Base-by-base conservation (phyloP, 2,113 vertebrate genomes). In the Nerophis lumbriciformis region DNA sequence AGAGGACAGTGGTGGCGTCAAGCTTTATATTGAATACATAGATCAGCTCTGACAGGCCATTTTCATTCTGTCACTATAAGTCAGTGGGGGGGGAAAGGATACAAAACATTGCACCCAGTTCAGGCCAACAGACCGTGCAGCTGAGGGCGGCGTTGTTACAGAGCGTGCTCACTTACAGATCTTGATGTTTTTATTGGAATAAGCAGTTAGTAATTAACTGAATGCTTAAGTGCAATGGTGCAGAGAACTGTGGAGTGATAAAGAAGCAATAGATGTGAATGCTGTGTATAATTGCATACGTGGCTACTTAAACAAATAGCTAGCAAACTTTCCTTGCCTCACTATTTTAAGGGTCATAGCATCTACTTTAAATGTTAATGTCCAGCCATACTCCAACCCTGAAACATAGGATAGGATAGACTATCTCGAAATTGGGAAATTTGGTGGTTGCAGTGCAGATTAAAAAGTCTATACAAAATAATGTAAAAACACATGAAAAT, bases 1-100 rank as follows among this genome's bases (percentile, higher is more conserved):
- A 57, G 38, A 57, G 38, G 28, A 63, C 59, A 73, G 61, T 37
- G 60, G 51, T 37, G 5, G 60, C 71, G 71, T 59, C 67, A 73
- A 63, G 45, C 16, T 45, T 65, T 69, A 76, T 81, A 83, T 77
- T 83, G 71, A 75, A 80, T 53, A 72, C 77, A 82, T 86, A 84
- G 61, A 85, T 86, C 80, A 82, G 66, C 44, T 6, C 63, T 66
- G 87, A 79, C 83, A 82, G 82, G 73, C 75, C 69, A 83, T 76
- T 89, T 86, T 82, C 76, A 72, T 61, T 69, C 78, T 75, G 78
- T 79, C 80, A 73, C 79, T 65, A 59, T 87, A 84, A 85, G 62
- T 86, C 75, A 81, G 61, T 75, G 62, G 62, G 55, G 57, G 65
- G 63, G 21, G 72, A 68, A 70, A 35, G 59, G 63, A 69, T 39